Percentiles rank a stretch among this genome's conserved stretches.
phyloP scores from a whole-genome alignment of 2,113 vertebrate genomes.

The Antigone vipio region DNA sequence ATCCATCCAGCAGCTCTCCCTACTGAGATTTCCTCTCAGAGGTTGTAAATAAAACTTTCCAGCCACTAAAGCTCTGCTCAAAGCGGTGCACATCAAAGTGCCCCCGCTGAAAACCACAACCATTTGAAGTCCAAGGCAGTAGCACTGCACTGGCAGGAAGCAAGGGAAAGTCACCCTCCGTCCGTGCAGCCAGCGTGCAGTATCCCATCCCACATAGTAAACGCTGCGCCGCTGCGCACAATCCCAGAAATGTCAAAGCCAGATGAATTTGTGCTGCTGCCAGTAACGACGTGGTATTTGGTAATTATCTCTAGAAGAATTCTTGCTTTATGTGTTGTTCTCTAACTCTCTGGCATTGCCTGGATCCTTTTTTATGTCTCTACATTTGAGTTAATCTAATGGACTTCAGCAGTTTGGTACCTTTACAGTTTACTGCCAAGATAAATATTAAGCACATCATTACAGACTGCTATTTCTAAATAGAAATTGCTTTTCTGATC shows the following conservation, averaged over 20 bases:
- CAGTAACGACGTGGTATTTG: background rate
- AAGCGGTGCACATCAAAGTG: background rate
- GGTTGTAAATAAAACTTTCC: background rate
- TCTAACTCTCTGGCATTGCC: background rate
- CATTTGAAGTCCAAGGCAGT: background rate
- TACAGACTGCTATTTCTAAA: background rate
- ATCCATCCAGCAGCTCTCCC: background rate
- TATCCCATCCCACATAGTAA: background rate
- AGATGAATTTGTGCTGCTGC: background rate
- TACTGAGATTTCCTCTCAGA: background rate
- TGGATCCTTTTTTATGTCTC: background rate
- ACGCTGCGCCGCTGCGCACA: background rate
- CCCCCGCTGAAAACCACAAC: background rate
- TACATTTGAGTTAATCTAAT: background rate
- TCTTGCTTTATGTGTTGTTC: background rate
- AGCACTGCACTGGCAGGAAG: background rate
- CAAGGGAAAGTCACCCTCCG: background rate
- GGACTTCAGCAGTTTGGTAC: background rate
- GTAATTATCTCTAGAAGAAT: background rate
- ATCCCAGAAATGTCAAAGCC: background rate
- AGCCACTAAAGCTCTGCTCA: background rate
- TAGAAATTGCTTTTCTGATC: background rate
- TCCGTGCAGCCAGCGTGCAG: background rate
- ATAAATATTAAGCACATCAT: background rate
- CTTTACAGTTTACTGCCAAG: background rate